Evolutionary conservation across 2,888 invertebrate species (phyloP).

Genomic region (Cerastis rubricosa): DNA sequence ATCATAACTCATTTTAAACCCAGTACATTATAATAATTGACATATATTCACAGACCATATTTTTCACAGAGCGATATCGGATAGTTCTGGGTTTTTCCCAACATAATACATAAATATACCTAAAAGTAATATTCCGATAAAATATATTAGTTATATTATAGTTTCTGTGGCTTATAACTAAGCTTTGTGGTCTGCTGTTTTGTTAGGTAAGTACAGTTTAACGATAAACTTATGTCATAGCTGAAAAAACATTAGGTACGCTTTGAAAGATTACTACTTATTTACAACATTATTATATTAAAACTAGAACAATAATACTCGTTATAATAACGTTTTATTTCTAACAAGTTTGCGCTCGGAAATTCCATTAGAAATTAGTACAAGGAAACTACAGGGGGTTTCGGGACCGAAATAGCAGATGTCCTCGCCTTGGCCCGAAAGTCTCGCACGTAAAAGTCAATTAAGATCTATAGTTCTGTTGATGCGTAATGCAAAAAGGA

Average conservation of each 20-base stretch:
- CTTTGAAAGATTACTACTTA: constrained; percentile 6
- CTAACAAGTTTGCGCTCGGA: constrained; percentile 13
- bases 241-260: constrained; percentile 24
- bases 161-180: constrained; percentile 26
- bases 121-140: background rate
- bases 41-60: constrained; percentile 9
- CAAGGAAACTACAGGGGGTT: constrained; percentile 53
- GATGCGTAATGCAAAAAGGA: constrained; percentile 5
- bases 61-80: background rate
- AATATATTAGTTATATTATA: background rate
- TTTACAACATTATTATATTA: constrained; percentile 17
- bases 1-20: constrained; percentile 28
- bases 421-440: constrained; percentile 54
- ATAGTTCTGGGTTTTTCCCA: constrained; percentile 15
- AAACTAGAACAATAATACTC: constrained; percentile 5
- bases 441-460: constrained; percentile 34
- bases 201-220: constrained; percentile 15
- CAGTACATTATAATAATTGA: background rate
- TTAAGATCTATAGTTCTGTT: constrained; percentile 21
- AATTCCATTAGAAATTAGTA: constrained; percentile 33
- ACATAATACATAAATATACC: background rate
- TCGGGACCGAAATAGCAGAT: constrained; percentile 41
- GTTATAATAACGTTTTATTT: constrained; percentile 17
- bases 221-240: constrained; percentile 27
- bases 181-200: constrained; percentile 38